Evolutionary conservation across 2,113 vertebrate genomes (phyloP), one percentile per base, ranked within the genome.

Genomic region (Mustelus asterias): DNA sequence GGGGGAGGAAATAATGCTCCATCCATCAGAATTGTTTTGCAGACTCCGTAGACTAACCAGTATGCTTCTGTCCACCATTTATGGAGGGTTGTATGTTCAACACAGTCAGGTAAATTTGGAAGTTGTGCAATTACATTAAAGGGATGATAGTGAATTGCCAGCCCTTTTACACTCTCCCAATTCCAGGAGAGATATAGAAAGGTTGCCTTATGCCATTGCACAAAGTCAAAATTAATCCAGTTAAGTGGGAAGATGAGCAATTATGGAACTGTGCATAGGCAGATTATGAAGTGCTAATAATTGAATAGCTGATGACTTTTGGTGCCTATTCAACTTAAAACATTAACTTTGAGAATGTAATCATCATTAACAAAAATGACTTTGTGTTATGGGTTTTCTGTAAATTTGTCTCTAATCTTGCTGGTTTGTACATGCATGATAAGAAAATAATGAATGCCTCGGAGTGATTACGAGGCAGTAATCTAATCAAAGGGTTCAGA

Each of bases 391-490:
- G 58, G 26, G 14, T 60, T 60, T 54, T 90, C 88, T 54, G 11
- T 10, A 29, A 90, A 29, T 90, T 60, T 26, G 60, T 90, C 88
- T 90, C 2, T 16, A 60, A 90, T n/a, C 54, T 11, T n/a, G 3
- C 22, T 14, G 33, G 11, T 33, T 60, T 90, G 29, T 63, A 26
- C 14, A 22, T 90, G 88, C 3, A 60, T 90, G 41, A 90, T 29
- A 33, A 90, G 54, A 60, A 33, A 60, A 60, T 29, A 90, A 60
- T 90, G 88, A 60, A 54, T 60, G 5, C 88, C 88, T 60, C 24
- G 88, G 88, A 90, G 11, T 90, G 88, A 90, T 90, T 90, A 63
- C 88, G 60, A 90, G 88, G 48, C 22, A 90, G 24, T 60, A 90
- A 90, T 90, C 44, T 54, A 60, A 90, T 60, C 88, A 90, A 90